phyloP scores from a whole-genome alignment of 1,140 invertebrate species.

The Drosophila carrolli region DNA sequence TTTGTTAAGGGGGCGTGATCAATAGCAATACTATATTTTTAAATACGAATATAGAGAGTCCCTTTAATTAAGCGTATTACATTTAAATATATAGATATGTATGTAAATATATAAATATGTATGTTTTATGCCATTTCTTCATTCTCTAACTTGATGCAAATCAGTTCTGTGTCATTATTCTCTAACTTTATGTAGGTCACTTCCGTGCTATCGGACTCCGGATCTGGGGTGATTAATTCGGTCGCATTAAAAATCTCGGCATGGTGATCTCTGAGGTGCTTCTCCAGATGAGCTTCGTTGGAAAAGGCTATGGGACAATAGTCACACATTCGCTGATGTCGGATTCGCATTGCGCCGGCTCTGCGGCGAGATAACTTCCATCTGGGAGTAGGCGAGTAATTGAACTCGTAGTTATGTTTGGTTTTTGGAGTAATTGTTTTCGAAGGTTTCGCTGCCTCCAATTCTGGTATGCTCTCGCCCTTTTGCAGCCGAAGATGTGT shows the following conservation, averaged over 20 bases:
- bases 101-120: not conserved
- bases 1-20: too few relatives aligned
- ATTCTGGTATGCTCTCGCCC: not conserved
- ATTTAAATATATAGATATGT: not conserved
- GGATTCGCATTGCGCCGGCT: not conserved
- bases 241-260: not conserved
- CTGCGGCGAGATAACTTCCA: constrained; percentile 1
- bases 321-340: not conserved
- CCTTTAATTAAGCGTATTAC: not conserved
- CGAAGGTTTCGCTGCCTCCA: not conserved
- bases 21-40: too few relatives aligned
- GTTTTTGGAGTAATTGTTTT: not conserved
- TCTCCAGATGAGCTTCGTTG: constrained; percentile 3
- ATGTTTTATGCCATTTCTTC: not conserved
- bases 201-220: not conserved
- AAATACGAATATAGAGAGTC: too few relatives aligned
- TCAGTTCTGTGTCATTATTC: not conserved
- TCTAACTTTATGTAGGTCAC: not conserved
- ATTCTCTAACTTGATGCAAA: not conserved
- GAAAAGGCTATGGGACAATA: constrained; percentile 7
- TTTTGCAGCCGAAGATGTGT: constrained; percentile 2
- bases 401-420: not conserved
- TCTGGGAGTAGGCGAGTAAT: not conserved
- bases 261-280: constrained; percentile 2
- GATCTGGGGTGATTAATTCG: constrained; percentile 1